These are phyloP conservation scores for Eristalis tenax DNA, from an alignment of 2,888 invertebrate species.

Conservation along the genomic window DNA sequence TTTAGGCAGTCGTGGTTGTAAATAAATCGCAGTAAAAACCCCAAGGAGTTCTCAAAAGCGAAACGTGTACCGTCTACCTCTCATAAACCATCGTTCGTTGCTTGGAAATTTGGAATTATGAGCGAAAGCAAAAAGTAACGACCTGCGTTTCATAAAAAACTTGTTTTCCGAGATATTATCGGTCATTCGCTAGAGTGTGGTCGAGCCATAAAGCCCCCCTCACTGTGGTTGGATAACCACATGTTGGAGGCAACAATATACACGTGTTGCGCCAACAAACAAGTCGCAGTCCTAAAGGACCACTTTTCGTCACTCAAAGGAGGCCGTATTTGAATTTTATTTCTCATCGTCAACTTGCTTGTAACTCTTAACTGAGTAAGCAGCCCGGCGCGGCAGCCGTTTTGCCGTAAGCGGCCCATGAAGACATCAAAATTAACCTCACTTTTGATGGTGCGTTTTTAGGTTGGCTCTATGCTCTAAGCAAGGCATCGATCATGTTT, in stretches of 20 bases:
- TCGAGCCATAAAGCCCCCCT: neutral
- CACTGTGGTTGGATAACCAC: slow-evolving; percentile 7
- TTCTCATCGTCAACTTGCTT: slow-evolving; percentile 1
- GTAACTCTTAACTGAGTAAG: neutral
- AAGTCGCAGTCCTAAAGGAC: neutral
- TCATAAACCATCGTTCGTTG: slow-evolving; percentile 12
- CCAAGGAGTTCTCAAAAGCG: slow-evolving; percentile 4
- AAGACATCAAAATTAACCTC: neutral
- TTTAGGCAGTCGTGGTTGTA: neutral
- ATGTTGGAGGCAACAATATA: slow-evolving; percentile 35
- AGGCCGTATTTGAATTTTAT: neutral
- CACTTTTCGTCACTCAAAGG: neutral
- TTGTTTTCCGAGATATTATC: slow-evolving; percentile 23
- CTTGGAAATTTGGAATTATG: slow-evolving; percentile 8
- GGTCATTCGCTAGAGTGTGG: neutral
- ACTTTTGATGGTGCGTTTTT: neutral
- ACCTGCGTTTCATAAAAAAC: slow-evolving; percentile 24
- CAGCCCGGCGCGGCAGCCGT: neutral
- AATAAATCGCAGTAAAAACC: slow-evolving; percentile 45
- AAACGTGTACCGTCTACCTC: slow-evolving; percentile 19
- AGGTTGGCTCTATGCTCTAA: neutral
- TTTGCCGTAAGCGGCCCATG: neutral
- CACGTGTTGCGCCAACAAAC: slow-evolving; percentile 36
- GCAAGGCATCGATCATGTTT: neutral
- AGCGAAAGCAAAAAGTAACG: slow-evolving; percentile 13